Evolutionary conservation across 2,797 vertebrate genomes (phyloP).

Genomic region (Fundulus diaphanus): DNA sequence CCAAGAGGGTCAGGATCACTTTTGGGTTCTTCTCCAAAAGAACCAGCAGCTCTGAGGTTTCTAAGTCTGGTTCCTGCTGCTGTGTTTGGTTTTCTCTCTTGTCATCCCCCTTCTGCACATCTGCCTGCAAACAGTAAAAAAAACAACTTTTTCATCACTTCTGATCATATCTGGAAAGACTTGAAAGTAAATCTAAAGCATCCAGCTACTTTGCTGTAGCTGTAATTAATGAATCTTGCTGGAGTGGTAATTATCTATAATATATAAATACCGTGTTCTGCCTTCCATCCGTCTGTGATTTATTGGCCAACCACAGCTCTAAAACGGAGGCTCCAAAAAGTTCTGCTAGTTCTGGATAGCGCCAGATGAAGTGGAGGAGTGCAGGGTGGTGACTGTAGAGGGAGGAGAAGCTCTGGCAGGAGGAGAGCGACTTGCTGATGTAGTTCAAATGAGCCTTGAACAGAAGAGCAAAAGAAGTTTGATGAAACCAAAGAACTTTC

Average conservation of each 20-base stretch:
- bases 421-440: conserved; percentile 81
- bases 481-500: conserved; percentile 12
- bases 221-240: not conserved
- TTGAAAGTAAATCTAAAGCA: not conserved
- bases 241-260: not conserved
- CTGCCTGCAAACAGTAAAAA: conserved; percentile 30
- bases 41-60: conserved; percentile 75
- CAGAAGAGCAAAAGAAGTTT: conserved; percentile 24
- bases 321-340: conserved; percentile 82
- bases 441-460: conserved; percentile 80
- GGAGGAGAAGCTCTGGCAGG: conserved; percentile 78
- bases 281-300: conserved; percentile 20
- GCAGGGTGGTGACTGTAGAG: conserved; percentile 87
- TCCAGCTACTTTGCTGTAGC: no score
- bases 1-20: conserved; percentile 86
- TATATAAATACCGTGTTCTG: conserved; percentile 21
- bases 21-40: conserved; percentile 84
- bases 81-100: conserved; percentile 19
- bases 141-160: conserved; percentile 23
- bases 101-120: conserved; percentile 17
- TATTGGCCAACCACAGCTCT: conserved; percentile 85
- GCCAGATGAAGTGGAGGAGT: conserved; percentile 88
- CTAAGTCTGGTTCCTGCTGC: conserved; percentile 33
- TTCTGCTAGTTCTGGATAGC: conserved; percentile 85
- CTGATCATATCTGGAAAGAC: not conserved